Evolutionary conservation across 2,113 vertebrate species (phyloP).

Genomic region (Rana temporaria): DNA sequence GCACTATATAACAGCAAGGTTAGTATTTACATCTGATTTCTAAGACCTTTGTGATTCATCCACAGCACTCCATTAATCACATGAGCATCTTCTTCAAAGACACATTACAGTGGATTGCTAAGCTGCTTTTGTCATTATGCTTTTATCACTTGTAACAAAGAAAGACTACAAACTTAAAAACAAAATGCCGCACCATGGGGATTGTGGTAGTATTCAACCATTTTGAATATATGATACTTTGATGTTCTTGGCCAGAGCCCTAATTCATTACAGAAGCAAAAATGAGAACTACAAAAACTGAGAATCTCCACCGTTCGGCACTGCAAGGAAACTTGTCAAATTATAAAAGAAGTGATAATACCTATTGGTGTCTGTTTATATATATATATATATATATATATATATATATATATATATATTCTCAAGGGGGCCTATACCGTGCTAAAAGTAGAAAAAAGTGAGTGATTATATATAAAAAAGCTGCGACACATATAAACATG

Average conservation of each 20-base stretch:
- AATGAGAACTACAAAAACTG: background rate
- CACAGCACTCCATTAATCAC: constrained; percentile 35
- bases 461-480: too few relatives aligned
- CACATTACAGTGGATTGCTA: constrained; percentile 7
- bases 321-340: background rate
- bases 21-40: constrained; percentile 36
- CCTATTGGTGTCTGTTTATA: too few relatives aligned
- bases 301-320: background rate
- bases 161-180: constrained; percentile 18
- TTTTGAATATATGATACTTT: constrained; percentile 21
- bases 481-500: too few relatives aligned
- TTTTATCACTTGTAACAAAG: constrained; percentile 36
- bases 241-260: constrained; percentile 2
- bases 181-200: constrained; percentile 13
- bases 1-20: constrained; percentile 21
- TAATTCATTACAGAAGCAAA: constrained; percentile 17
- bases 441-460: too few relatives aligned
- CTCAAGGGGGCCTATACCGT: too few relatives aligned
- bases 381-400: too few relatives aligned
- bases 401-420: too few relatives aligned
- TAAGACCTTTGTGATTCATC: constrained; percentile 15
- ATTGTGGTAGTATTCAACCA: constrained; percentile 3
- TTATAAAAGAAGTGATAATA: too few relatives aligned
- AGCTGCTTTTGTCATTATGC: background rate
- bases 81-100: constrained; percentile 20